These are phyloP conservation scores for Syngnathoides biaculeatus DNA, from an alignment of 2,113 vertebrate species.

Conservation along the genomic window DNA sequence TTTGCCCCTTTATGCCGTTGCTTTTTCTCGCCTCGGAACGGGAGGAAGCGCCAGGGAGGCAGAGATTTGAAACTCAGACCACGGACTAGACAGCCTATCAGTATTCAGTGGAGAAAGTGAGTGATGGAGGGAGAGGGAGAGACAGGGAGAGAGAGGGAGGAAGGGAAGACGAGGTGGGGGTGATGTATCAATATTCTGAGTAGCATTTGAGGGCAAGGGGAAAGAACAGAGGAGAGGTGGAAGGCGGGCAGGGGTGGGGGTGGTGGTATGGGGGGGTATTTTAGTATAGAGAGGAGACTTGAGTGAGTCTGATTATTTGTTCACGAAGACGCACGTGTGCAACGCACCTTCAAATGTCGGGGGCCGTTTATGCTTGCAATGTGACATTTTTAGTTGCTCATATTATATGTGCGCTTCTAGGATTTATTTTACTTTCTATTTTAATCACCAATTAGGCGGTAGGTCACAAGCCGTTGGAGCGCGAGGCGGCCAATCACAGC, in stretches of 20 bases:
- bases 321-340: conserved; percentile 48
- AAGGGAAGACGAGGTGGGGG: conserved; percentile 60
- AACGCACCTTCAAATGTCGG: conserved; percentile 29
- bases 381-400: conserved; percentile 17
- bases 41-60: conserved; percentile 48
- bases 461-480: neutral
- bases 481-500: neutral
- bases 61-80: conserved; percentile 78
- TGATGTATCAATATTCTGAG: conserved; percentile 84
- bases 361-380: conserved; percentile 23
- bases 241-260: conserved; percentile 26
- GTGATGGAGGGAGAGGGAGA: conserved; percentile 72
- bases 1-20: conserved; percentile 68
- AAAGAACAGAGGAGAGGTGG: conserved; percentile 74
- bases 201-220: conserved; percentile 81
- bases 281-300: conserved; percentile 55
- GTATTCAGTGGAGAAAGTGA: conserved; percentile 82
- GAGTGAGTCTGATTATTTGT: conserved; percentile 74
- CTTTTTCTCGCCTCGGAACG: conserved; percentile 45
- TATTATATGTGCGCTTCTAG: neutral
- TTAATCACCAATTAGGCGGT: neutral
- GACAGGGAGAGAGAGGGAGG: conserved; percentile 26
- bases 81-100: conserved; percentile 81
- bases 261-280: conserved; percentile 24
- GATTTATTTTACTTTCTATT: neutral